A percentile compares a stretch with the other conserved stretches of the same genome.
phyloP scores from a whole-genome alignment of 2,113 vertebrate species.

The Lates calcarifer region DNA sequence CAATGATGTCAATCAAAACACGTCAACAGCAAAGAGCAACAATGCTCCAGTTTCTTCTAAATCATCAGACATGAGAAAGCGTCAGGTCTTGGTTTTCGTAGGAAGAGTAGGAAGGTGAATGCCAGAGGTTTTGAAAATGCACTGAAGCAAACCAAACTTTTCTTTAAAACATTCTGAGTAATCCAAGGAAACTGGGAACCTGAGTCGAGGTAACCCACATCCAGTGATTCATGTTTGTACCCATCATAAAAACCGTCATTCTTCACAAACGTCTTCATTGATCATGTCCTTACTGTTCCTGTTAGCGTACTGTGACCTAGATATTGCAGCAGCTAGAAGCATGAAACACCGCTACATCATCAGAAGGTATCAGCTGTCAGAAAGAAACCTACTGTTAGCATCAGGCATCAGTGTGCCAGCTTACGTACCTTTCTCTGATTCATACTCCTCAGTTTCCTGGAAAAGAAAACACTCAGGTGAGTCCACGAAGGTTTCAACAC shows the following conservation, averaged over 20 bases:
- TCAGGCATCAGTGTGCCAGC: conserved; percentile 14
- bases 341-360: conserved; percentile 45
- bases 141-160: conserved; percentile 2
- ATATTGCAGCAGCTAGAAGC: conserved; percentile 13
- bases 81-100: conserved; percentile 24
- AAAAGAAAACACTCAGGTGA: conserved; percentile 67
- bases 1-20: conserved; percentile 13
- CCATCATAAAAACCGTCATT: not conserved
- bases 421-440: conserved; percentile 97
- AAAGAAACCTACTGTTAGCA: conserved; percentile 30
- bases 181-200: conserved; percentile 10
- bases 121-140: conserved; percentile 37
- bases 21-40: not conserved
- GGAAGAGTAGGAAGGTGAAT: conserved; percentile 9
- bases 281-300: not conserved
- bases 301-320: conserved; percentile 9
- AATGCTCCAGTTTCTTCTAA: conserved; percentile 18
- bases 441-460: conserved; percentile 93
- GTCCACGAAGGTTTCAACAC: not conserved
- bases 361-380: conserved; percentile 29
- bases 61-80: conserved; percentile 10
- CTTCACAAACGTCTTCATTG: conserved; percentile 21
- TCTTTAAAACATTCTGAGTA: conserved; percentile 6
- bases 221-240: not conserved
- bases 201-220: conserved; percentile 1